phyloP scores from a whole-genome alignment of 2,888 invertebrate genomes.

The Carpatolechia fugitivella region DNA sequence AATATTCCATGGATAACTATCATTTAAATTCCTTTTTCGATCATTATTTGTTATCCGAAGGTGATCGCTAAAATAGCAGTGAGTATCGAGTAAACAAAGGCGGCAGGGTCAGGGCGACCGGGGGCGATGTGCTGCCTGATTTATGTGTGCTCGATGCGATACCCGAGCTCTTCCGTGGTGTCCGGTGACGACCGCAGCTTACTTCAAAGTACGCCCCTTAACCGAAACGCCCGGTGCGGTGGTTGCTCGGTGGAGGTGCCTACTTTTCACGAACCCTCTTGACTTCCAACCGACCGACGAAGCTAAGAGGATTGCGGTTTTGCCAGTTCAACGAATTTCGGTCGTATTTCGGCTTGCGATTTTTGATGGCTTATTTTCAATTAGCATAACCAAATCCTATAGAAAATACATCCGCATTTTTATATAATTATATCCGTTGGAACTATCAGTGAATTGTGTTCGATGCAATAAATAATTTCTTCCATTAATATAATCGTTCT shows the following conservation, averaged over 20 bases:
- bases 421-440: not conserved
- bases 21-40: conserved; percentile 36
- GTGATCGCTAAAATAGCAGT: conserved; percentile 47
- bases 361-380: not conserved
- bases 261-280: conserved; percentile 1
- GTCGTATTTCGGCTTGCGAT: not conserved
- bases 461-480: conserved; percentile 5
- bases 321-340: conserved; percentile 1
- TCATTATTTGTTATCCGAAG: conserved; percentile 41
- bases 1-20: conserved; percentile 34
- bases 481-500: conserved; percentile 9
- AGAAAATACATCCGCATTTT: not conserved
- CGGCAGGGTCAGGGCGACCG: conserved; percentile 59
- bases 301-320: conserved; percentile 19
- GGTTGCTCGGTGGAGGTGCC: too few species aligned
- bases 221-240: conserved; percentile 23
- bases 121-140: conserved; percentile 66
- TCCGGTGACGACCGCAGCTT: conserved; percentile 61
- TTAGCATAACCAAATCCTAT: not conserved
- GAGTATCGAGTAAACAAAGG: conserved; percentile 56
- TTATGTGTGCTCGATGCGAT: conserved; percentile 68
- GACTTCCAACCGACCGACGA: conserved; percentile 7
- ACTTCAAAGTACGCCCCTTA: conserved; percentile 44
- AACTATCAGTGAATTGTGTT: not conserved
- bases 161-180: conserved; percentile 71